Percentiles rank a stretch among this genome's conserved stretches.
Evolutionary conservation across 1,140 invertebrate species (phyloP).

Genomic region (Sycophaga agraensis): DNA sequence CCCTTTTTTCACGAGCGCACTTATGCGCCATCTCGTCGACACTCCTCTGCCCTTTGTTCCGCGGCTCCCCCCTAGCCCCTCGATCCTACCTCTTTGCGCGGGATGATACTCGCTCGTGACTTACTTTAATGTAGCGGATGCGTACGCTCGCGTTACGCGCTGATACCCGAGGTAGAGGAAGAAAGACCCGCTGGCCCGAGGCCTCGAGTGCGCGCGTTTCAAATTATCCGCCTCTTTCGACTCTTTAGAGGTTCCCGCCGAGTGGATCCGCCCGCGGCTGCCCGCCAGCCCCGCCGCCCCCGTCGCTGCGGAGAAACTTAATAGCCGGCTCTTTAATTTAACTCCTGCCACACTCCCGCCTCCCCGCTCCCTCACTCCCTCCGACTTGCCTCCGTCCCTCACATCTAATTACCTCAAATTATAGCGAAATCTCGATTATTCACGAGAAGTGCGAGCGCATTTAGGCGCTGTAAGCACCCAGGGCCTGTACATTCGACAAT

Average conservation of each 20-base stretch:
- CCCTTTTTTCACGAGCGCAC: slow-evolving; percentile 10
- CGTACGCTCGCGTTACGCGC: neutral
- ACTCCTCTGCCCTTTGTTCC: neutral
- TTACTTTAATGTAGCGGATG: slow-evolving; percentile 6
- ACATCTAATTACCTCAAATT: slow-evolving; percentile 12
- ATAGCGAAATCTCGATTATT: slow-evolving; percentile 10
- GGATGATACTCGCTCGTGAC: neutral
- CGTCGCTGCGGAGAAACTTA: slow-evolving; percentile 1
- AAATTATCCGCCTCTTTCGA: neutral
- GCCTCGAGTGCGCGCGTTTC: neutral
- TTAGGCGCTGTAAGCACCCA: too few relatives aligned
- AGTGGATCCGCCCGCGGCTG: neutral
- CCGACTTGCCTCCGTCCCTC: too few relatives aligned
- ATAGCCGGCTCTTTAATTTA: slow-evolving; percentile 13
- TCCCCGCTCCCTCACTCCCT: too few relatives aligned
- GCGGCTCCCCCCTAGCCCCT: neutral
- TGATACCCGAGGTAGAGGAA: neutral
- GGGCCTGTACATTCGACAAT: too few relatives aligned
- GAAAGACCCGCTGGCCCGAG: too few relatives aligned
- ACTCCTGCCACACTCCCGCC: neutral
- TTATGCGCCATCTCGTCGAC: neutral
- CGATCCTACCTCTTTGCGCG: neutral
- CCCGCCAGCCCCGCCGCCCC: neutral
- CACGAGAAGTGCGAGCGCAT: too few relatives aligned
- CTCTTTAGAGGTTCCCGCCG: neutral